Percentiles rank a stretch among this genome's conserved stretches.
Conservation (phyloP, 2,797 vertebrate genomes). For the Geotrypetes seraphini region DNA sequence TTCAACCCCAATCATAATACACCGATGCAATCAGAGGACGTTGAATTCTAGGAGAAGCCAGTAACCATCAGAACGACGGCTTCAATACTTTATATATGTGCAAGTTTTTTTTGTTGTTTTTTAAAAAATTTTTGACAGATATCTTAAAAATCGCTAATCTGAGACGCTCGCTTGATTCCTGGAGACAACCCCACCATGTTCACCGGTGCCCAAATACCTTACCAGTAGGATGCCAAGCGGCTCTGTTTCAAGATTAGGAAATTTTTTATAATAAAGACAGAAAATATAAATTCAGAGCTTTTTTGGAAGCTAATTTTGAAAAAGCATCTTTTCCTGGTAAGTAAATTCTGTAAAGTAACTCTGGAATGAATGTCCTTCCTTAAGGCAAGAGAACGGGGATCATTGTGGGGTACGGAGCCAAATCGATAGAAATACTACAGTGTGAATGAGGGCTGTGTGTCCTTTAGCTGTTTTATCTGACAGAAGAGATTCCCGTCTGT, state of each 20-base stretch:
- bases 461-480: slow-evolving; percentile 32
- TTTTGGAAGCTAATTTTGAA: slow-evolving; percentile 33
- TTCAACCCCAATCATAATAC: no score
- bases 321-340: slow-evolving; percentile 24
- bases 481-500: slow-evolving; percentile 31
- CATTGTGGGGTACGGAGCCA: slow-evolving; percentile 41
- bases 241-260: slow-evolving; percentile 32
- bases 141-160: no score
- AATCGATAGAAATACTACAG: slow-evolving; percentile 46
- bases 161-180: no score
- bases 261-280: slow-evolving; percentile 28
- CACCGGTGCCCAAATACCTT: slow-evolving; percentile 26
- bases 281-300: slow-evolving; percentile 21
- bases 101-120: no score
- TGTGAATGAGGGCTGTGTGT: slow-evolving; percentile 47
- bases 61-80: slow-evolving; percentile 17
- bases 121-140: no score
- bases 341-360: no score
- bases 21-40: no score
- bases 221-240: slow-evolving; percentile 33
- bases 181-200: no score
- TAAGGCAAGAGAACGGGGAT: slow-evolving; percentile 35
- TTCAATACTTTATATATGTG: slow-evolving; percentile 18
- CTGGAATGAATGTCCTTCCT: slow-evolving; percentile 34
- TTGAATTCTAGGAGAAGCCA: no score